Percentiles rank a stretch among this genome's conserved stretches.
Conservation (phyloP, 2,888 invertebrate genomes). For the Eupeodes luniger region DNA sequence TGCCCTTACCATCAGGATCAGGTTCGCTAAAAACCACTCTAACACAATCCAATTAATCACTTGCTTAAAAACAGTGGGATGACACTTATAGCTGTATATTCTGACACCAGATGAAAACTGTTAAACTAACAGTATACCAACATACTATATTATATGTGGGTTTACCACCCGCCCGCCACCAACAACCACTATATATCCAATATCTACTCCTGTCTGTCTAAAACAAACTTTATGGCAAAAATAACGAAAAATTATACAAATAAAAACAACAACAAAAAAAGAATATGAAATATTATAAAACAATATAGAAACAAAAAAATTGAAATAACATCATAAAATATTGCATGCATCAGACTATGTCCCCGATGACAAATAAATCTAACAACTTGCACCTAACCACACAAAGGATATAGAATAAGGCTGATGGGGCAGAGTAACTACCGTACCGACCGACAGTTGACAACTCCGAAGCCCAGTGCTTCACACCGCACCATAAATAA, state of each 20-base stretch:
- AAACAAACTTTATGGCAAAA: constrained; percentile 21
- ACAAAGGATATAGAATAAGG: constrained; percentile 1
- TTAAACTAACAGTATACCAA: constrained; percentile 39
- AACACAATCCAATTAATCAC: constrained; percentile 55
- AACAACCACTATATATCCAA: background rate
- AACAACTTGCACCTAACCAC: constrained; percentile 67
- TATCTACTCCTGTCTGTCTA: constrained; percentile 8
- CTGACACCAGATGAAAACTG: constrained; percentile 62
- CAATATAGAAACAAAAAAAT: constrained; percentile 38
- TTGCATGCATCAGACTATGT: constrained; percentile 68
- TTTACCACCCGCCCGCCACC: too few species aligned
- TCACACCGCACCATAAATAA: background rate
- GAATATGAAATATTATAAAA: background rate
- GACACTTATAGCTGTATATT: constrained; percentile 42
- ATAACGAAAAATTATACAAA: background rate
- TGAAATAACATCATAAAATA: constrained; percentile 66
- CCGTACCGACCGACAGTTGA: background rate
- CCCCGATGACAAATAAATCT: constrained; percentile 68
- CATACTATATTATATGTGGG: background rate
- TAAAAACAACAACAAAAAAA: too few species aligned
- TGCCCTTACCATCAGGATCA: background rate
- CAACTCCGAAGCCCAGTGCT: constrained; percentile 15
- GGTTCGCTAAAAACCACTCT: background rate
- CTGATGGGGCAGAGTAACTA: background rate
- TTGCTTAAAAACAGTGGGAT: constrained; percentile 45